Evolutionary conservation across 2,888 invertebrate genomes (phyloP).

Genomic region (Panzeria rudis): DNA sequence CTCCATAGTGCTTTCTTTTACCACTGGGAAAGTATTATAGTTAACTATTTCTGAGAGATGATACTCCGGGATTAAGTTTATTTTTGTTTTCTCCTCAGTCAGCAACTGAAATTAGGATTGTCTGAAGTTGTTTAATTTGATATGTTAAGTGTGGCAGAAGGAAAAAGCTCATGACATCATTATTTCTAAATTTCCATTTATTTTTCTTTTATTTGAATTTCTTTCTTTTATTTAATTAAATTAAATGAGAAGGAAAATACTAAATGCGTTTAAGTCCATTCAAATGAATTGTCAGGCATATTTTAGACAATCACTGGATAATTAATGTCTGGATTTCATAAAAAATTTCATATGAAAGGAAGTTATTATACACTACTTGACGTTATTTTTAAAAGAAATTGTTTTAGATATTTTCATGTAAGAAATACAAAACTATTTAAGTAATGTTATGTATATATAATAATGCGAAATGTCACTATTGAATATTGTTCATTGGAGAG

Average conservation of each 20-base stretch:
- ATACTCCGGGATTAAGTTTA: constrained; percentile 45
- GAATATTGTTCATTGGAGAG: background rate
- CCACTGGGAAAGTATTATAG: background rate
- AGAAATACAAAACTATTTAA: background rate
- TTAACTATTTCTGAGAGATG: background rate
- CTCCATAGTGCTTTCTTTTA: too few relatives aligned
- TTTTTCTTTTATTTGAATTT: background rate
- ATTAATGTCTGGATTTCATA: constrained; percentile 7
- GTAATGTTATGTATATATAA: background rate
- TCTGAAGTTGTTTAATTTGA: constrained; percentile 67
- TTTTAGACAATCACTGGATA: constrained; percentile 34
- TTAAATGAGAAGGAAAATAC: constrained; percentile 51
- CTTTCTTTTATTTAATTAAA: constrained; percentile 11
- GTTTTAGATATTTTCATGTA: constrained; percentile 30
- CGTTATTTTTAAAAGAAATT: constrained; percentile 33
- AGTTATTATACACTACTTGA: background rate
- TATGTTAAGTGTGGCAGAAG: constrained; percentile 66
- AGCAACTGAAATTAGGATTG: constrained; percentile 66
- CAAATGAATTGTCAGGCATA: constrained; percentile 42
- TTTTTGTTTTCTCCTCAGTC: constrained; percentile 30
- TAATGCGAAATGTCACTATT: background rate
- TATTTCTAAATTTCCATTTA: constrained; percentile 26
- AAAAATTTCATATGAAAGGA: constrained; percentile 39
- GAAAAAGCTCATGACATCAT: constrained; percentile 55
- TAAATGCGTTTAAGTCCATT: constrained; percentile 52